Conservation (phyloP, 1,140 invertebrate genomes). For the Plutomurus gul region DNA sequence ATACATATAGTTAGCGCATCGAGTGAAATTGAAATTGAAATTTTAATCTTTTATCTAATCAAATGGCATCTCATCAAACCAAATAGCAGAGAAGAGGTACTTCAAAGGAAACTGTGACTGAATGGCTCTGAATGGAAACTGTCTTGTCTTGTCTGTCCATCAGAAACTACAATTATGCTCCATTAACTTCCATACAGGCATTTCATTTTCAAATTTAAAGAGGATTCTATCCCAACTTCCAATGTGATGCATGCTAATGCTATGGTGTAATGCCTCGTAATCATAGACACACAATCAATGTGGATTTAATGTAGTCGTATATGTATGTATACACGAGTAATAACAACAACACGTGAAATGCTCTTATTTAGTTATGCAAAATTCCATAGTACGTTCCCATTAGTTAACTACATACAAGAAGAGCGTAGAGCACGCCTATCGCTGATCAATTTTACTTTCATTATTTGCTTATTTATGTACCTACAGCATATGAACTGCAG, state of each 20-base stretch:
- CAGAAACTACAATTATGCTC: not conserved
- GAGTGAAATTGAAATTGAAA: slow-evolving; percentile 10
- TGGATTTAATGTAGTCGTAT: too few species aligned
- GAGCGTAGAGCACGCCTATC: too few species aligned
- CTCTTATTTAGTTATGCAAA: slow-evolving; percentile 15
- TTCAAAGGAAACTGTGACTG: not conserved
- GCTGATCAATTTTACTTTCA: too few species aligned
- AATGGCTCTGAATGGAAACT: not conserved
- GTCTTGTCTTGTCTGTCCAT: slow-evolving; percentile 11
- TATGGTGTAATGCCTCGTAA: too few species aligned
- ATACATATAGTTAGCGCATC: not conserved
- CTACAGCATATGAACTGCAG: too few species aligned
- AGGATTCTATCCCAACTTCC: too few species aligned
- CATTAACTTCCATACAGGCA: not conserved
- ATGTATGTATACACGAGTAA: too few species aligned
- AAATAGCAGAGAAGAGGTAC: not conserved
- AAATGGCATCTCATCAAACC: not conserved
- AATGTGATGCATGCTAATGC: too few species aligned
- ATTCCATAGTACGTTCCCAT: not conserved
- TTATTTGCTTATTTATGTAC: too few species aligned
- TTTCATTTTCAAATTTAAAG: not conserved
- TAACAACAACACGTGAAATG: not conserved
- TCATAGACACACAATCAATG: too few species aligned
- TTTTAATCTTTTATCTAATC: slow-evolving; percentile 13
- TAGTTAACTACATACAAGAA: not conserved